phyloP scores from a whole-genome alignment of 2,113 vertebrate genomes.

The Brachypteracias leptosomus region DNA sequence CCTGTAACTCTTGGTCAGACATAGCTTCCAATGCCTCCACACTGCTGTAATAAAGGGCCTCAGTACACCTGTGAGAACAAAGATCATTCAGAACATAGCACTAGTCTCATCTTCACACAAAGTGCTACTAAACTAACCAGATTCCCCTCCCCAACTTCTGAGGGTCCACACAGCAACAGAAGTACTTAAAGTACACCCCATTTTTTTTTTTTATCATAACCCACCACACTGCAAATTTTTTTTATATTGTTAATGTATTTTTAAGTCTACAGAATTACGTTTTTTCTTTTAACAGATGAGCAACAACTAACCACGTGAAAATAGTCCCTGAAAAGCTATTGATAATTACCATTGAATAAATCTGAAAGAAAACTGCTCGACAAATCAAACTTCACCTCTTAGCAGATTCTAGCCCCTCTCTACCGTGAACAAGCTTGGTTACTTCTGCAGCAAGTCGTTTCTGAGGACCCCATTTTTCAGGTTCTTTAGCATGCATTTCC shows the following conservation, averaged over 20 bases:
- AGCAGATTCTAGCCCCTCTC: conserved; percentile 89
- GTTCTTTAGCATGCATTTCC: conserved; percentile 85
- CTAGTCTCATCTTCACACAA: background rate
- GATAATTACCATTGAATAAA: background rate
- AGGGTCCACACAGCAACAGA: background rate
- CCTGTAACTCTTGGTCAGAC: conserved; percentile 89
- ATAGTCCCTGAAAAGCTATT: background rate
- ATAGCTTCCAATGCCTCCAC: conserved; percentile 85
- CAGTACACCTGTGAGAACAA: conserved; percentile 82
- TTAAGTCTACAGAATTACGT: background rate
- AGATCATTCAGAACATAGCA: background rate
- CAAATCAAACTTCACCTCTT: conserved; percentile 82
- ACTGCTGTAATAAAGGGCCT: conserved; percentile 85
- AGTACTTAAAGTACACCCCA: background rate
- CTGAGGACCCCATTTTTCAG: conserved; percentile 86
- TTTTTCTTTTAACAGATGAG: background rate
- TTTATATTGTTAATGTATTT: background rate
- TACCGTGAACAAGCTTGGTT: conserved; percentile 94
- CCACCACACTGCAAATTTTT: background rate
- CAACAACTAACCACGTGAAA: background rate
- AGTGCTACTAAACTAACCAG: background rate
- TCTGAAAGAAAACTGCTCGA: background rate
- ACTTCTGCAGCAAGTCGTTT: conserved; percentile 95
- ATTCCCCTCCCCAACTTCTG: background rate
- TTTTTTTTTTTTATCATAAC: background rate